Evolutionary conservation across 2,113 vertebrate species (phyloP).

Genomic region (Riparia riparia): DNA sequence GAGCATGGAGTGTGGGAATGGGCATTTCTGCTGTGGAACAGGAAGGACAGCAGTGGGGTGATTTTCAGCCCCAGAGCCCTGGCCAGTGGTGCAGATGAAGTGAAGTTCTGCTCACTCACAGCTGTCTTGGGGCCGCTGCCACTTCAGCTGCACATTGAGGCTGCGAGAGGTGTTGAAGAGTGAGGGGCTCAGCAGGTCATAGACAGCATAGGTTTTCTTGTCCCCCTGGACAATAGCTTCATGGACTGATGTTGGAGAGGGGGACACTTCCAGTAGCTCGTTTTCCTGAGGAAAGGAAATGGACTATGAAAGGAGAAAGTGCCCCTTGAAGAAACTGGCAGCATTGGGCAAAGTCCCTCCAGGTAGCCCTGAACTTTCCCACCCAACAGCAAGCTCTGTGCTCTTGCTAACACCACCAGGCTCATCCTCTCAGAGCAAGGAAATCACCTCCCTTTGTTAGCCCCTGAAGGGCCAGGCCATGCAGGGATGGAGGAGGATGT

Average conservation of each 20-base stretch:
- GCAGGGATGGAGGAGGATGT: background rate
- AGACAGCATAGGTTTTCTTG: slow-evolving; percentile 87
- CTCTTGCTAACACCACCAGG: background rate
- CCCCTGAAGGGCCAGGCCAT: rapidly evolving
- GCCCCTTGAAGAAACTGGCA: background rate
- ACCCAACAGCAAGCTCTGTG: rapidly evolving
- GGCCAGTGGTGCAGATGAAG: background rate
- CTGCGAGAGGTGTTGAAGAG: slow-evolving; percentile 85
- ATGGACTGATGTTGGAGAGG: slow-evolving; percentile 75
- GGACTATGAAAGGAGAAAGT: background rate
- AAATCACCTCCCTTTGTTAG: background rate
- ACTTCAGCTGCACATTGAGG: slow-evolving; percentile 91
- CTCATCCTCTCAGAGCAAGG: background rate
- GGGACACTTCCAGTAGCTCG: slow-evolving; percentile 88
- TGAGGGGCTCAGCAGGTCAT: slow-evolving; percentile 84
- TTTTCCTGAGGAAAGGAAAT: slow-evolving; percentile 78
- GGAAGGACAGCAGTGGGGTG: background rate
- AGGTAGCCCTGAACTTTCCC: background rate
- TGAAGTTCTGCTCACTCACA: slow-evolving; percentile 67
- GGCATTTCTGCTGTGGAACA: slow-evolving; percentile 78
- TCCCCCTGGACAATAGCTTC: slow-evolving; percentile 87
- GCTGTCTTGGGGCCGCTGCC: slow-evolving; percentile 83
- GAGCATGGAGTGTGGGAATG: slow-evolving; percentile 85
- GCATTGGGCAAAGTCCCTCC: background rate
- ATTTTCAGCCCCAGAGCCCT: background rate